A percentile compares a stretch with the other conserved stretches of the same genome.
Conservation (phyloP, 2,888 invertebrate genomes). For the Cantharis flavilabris region DNA sequence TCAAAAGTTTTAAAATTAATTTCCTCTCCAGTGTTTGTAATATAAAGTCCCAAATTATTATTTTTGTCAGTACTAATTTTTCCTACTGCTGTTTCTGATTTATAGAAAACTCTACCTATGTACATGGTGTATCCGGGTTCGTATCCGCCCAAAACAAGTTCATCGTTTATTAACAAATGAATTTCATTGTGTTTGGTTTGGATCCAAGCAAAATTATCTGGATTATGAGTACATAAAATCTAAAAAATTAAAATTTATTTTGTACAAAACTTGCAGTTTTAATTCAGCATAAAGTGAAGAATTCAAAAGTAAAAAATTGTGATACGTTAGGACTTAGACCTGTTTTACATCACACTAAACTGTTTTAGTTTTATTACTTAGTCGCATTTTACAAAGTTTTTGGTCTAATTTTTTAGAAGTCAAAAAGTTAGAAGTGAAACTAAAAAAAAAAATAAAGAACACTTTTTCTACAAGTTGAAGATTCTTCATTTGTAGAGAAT, state of each 20-base stretch:
- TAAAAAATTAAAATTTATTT: not conserved
- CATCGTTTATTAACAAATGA: slow-evolving; percentile 2
- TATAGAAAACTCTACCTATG: slow-evolving; percentile 2
- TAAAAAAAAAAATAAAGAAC: no score
- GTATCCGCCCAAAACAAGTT: not conserved
- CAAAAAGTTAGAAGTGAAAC: no score
- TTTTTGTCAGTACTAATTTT: not conserved
- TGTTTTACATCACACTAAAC: no score
- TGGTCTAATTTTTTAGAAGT: no score
- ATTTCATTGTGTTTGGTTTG: slow-evolving; percentile 7
- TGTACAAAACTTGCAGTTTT: no score
- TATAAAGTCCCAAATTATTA: not conserved
- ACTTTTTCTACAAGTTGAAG: no score
- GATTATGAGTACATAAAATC: slow-evolving; percentile 13
- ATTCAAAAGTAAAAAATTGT: no score
- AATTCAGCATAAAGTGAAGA: no score
- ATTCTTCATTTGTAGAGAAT: no score
- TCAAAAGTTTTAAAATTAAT: not conserved
- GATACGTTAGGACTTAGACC: no score
- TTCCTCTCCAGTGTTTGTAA: slow-evolving; percentile 6
- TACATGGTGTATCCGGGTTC: slow-evolving; percentile 6
- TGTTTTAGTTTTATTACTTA: no score
- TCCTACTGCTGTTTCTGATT: slow-evolving; percentile 3
- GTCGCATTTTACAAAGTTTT: no score
- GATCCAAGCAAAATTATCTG: slow-evolving; percentile 7